Conservation (phyloP, 2,888 invertebrate species). For the Phymatocera aterrima region DNA sequence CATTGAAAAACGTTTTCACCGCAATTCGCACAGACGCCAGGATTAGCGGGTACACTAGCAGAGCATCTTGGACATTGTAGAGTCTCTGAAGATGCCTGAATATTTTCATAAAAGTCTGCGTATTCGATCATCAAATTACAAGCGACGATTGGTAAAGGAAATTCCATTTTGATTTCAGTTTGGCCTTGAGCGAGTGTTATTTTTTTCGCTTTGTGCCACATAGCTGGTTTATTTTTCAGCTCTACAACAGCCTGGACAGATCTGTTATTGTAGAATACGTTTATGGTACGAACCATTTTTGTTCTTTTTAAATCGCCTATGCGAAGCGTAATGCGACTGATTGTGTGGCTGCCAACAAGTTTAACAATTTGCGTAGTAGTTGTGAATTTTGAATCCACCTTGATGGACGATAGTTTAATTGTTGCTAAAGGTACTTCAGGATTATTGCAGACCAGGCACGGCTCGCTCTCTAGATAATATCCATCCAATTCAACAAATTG, state of each 20-base stretch:
- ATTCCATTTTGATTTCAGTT: constrained; percentile 97
- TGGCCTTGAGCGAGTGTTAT: constrained; percentile 93
- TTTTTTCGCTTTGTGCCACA: constrained; percentile 98
- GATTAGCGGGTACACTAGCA: constrained; percentile 97
- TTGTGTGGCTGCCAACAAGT: constrained; percentile 95
- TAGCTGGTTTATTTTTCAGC: constrained; percentile 94
- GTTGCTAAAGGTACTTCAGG: constrained; percentile 95
- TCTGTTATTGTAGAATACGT: constrained; percentile 97
- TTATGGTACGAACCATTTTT: constrained; percentile 97
- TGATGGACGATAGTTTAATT: constrained; percentile 94
- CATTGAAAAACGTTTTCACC: constrained; percentile 99
- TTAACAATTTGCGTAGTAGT: constrained; percentile 99
- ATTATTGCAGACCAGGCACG: constrained; percentile 98
- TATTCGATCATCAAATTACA: constrained; percentile 99
- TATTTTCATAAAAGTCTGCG: constrained; percentile 97
- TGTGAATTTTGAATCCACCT: constrained; percentile 97
- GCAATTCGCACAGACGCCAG: constrained; percentile 97
- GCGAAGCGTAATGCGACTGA: constrained; percentile 93
- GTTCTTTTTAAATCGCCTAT: constrained; percentile 97
- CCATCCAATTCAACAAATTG: constrained; percentile 98
- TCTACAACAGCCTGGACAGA: constrained; percentile 98
- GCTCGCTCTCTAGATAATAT: constrained; percentile 97
- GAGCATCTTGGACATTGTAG: constrained; percentile 97
- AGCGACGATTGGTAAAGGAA: constrained; percentile 96
- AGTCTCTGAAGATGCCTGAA: constrained; percentile 94